Conservation (phyloP, 2,888 invertebrate species). For the Mylabris sibirica region DNA sequence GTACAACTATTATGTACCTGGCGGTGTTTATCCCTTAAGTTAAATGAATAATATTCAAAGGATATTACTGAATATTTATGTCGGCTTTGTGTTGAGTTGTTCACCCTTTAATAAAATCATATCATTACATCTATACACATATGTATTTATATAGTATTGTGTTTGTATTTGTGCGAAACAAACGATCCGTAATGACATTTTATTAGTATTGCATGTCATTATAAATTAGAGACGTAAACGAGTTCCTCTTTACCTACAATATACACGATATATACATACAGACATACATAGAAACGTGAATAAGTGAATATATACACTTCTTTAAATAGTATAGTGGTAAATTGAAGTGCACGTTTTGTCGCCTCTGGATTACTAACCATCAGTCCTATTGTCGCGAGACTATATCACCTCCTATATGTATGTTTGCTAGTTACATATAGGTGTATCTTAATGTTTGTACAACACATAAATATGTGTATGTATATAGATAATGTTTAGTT, state of each 20-base stretch:
- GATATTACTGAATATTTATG: slow-evolving; percentile 11
- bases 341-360: slow-evolving; percentile 13
- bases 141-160: not conserved
- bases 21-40: not conserved
- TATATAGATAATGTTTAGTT: slow-evolving; percentile 1
- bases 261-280: not conserved
- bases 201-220: slow-evolving; percentile 19
- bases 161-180: slow-evolving; percentile 13
- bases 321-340: not conserved
- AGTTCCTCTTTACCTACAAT: slow-evolving; percentile 14
- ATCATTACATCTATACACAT: not conserved
- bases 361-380: slow-evolving; percentile 10
- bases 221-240: slow-evolving; percentile 18
- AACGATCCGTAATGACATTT: slow-evolving; percentile 19
- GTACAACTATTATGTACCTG: slow-evolving; percentile 9
- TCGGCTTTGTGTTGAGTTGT: not conserved
- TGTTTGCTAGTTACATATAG: not conserved
- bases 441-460: slow-evolving; percentile 6
- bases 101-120: slow-evolving; percentile 5
- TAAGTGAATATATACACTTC: not conserved
- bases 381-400: slow-evolving; percentile 1
- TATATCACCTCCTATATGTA: not conserved
- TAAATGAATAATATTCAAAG: not conserved
- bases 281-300: not conserved
- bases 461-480: not conserved